Percentiles rank a stretch among this genome's conserved stretches.
Conservation (phyloP, 2,797 vertebrate genomes). For the Chanos chanos region DNA sequence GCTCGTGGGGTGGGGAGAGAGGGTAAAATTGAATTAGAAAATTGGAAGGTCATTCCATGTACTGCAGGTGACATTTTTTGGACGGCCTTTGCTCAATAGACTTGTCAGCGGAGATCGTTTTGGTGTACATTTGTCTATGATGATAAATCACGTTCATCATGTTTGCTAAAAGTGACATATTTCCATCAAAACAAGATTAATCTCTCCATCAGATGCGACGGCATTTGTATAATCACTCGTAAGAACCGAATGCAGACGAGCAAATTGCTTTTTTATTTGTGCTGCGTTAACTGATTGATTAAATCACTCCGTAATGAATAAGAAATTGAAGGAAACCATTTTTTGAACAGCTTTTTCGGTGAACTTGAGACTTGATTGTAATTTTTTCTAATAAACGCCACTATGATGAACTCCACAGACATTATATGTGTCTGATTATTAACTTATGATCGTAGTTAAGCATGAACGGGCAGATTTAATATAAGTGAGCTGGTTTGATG, state of each 20-base stretch:
- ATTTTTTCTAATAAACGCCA: slow-evolving; percentile 34
- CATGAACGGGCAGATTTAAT: slow-evolving; percentile 19
- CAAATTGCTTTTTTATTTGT: slow-evolving; percentile 73
- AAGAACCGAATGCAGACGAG: slow-evolving; percentile 77
- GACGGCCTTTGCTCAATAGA: slow-evolving; percentile 67
- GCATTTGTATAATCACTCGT: slow-evolving; percentile 78
- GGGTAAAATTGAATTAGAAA: slow-evolving; percentile 72
- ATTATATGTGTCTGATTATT: slow-evolving; percentile 18
- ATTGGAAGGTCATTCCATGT: slow-evolving; percentile 67
- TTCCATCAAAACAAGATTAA: slow-evolving; percentile 92
- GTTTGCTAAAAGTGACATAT: slow-evolving; percentile 75
- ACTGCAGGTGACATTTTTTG: slow-evolving; percentile 89
- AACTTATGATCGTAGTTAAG: slow-evolving; percentile 16
- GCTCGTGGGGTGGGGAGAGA: slow-evolving; percentile 31
- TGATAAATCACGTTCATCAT: slow-evolving; percentile 91
- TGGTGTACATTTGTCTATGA: slow-evolving; percentile 79
- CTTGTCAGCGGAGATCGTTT: slow-evolving; percentile 71
- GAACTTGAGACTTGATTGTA: slow-evolving; percentile 26
- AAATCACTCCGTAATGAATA: slow-evolving; percentile 48
- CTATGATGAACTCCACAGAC: slow-evolving; percentile 23
- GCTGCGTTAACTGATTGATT: slow-evolving; percentile 46
- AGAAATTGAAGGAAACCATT: slow-evolving; percentile 48
- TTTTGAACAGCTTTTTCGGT: slow-evolving; percentile 26
- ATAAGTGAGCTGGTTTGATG: slow-evolving; percentile 12
- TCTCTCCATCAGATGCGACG: slow-evolving; percentile 80